Evolutionary conservation across 2,113 vertebrate species (phyloP).

Genomic region (Mesoclemmys tuberculata): DNA sequence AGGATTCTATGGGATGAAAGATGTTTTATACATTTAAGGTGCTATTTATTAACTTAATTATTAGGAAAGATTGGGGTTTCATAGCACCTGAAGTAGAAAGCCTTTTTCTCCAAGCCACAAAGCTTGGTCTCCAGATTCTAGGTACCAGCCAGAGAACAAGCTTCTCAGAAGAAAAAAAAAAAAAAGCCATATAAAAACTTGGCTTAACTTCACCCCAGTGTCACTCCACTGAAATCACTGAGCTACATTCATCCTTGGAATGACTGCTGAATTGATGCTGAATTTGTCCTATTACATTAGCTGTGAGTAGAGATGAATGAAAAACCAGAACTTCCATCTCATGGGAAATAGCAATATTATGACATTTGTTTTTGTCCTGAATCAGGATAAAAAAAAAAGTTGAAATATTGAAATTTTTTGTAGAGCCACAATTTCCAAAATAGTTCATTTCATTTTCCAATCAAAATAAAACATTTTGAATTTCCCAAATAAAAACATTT

Average conservation of each 20-base stretch:
- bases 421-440: not conserved
- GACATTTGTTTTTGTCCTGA: not conserved
- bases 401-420: not conserved
- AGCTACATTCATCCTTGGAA: not conserved
- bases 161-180: not conserved
- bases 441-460: too few species aligned
- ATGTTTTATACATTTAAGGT: not conserved
- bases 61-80: not conserved
- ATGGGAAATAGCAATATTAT: not conserved
- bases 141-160: not conserved
- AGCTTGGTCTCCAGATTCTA: fast-evolving
- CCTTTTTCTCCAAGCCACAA: not conserved
- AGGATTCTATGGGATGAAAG: not conserved
- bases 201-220: not conserved
- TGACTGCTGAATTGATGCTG: not conserved
- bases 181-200: not conserved
- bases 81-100: not conserved
- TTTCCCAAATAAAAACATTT: not conserved
- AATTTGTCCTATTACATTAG: not conserved
- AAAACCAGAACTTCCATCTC: not conserved
- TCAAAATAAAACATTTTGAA: too few species aligned
- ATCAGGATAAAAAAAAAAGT: not conserved
- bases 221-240: not conserved
- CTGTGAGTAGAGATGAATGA: not conserved
- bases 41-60: not conserved